Percentiles rank a stretch among this genome's conserved stretches.
Conservation (phyloP, 2,888 invertebrate species). For the Noctua pronuba region DNA sequence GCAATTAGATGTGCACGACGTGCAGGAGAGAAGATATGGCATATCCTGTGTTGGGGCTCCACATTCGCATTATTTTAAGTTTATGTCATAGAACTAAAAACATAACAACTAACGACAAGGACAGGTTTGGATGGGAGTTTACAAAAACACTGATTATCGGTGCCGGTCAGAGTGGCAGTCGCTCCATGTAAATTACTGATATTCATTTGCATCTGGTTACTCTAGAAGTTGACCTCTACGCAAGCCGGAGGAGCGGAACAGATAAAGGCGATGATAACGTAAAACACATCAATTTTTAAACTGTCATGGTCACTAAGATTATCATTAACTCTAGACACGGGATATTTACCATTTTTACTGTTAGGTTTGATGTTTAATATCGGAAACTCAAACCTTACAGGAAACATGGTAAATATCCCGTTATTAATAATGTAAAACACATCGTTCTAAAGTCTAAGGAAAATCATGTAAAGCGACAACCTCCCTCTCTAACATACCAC, state of each 20-base stretch:
- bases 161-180: not conserved
- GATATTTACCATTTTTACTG: too few species aligned
- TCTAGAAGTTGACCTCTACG: not conserved
- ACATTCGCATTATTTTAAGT: not conserved
- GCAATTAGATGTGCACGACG: too few species aligned
- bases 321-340: too few species aligned
- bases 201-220: too few species aligned
- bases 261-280: not conserved
- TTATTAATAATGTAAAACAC: not conserved
- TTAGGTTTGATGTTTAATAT: too few species aligned
- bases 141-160: not conserved
- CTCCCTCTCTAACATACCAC: not conserved
- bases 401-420: too few species aligned
- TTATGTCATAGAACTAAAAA: not conserved
- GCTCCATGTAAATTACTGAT: not conserved
- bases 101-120: not conserved
- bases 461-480: not conserved
- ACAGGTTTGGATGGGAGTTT: not conserved
- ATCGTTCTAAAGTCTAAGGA: not conserved
- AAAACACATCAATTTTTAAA: not conserved
- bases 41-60: too few species aligned
- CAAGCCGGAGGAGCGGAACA: rapidly evolving
- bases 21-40: too few species aligned
- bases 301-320: too few species aligned
- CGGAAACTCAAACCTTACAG: too few species aligned